Percentiles rank a stretch among this genome's conserved stretches.
Conservation (phyloP, 2,797 vertebrate genomes). For the Bufotes viridis region DNA sequence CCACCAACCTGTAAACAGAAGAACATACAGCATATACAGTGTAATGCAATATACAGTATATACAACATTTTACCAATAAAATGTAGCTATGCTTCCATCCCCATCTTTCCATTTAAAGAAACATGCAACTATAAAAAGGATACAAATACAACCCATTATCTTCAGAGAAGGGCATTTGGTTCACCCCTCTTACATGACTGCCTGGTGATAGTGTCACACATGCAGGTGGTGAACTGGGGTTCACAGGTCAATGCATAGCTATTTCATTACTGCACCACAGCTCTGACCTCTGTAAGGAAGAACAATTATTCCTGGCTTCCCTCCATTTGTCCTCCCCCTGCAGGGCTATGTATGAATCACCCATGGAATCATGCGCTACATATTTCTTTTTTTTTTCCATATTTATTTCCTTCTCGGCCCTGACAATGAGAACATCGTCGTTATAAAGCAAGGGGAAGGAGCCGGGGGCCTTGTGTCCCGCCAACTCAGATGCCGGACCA, state of each 20-base stretch:
- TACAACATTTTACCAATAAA: no score
- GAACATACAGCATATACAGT: no score
- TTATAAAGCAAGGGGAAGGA: constrained; percentile 56
- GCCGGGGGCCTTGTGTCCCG: constrained; percentile 59
- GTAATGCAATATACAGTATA: no score
- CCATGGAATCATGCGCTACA: constrained; percentile 60
- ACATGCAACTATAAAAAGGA: no score
- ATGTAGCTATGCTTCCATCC: no score
- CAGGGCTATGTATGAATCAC: constrained; percentile 54
- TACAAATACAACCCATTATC: no score
- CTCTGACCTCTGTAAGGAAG: constrained; percentile 31
- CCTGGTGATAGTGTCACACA: neutral
- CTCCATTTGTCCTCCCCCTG: constrained; percentile 50
- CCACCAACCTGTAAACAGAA: no score
- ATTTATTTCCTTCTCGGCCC: constrained; percentile 56
- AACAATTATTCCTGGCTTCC: constrained; percentile 36
- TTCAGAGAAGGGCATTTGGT: no score
- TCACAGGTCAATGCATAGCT: constrained; percentile 22
- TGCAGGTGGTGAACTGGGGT: constrained; percentile 28
- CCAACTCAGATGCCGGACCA: constrained; percentile 59
- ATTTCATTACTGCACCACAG: constrained; percentile 17
- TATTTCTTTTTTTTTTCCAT: constrained; percentile 62
- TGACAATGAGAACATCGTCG: constrained; percentile 58
- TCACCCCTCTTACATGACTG: neutral
- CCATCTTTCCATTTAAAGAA: no score